Evolutionary conservation across 1,140 invertebrate genomes (phyloP).

Genomic region (Aphidius gifuensis): DNA sequence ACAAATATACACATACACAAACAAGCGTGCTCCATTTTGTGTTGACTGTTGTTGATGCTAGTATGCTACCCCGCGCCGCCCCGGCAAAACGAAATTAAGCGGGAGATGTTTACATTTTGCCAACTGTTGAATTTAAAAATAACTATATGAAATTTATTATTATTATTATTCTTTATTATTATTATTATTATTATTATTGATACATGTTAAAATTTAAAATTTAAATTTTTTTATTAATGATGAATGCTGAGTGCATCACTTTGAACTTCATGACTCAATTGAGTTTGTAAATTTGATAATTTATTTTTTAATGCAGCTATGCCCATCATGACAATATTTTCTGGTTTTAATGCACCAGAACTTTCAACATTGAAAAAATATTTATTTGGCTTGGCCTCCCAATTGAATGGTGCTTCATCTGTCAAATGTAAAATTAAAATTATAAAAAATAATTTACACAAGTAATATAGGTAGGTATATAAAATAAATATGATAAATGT

Average conservation of each 20-base stretch:
- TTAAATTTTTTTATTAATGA: constrained; percentile 35
- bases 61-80: too few species aligned
- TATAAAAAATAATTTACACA: constrained; percentile 18
- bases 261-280: constrained; percentile 83
- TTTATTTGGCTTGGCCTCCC: constrained; percentile 93
- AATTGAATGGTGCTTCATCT: constrained; percentile 90
- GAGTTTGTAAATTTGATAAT: constrained; percentile 90
- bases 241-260: constrained; percentile 76
- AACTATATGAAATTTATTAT: not conserved
- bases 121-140: constrained; percentile 12
- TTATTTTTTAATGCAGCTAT: constrained; percentile 93
- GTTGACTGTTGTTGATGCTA: too few species aligned
- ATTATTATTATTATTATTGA: not conserved
- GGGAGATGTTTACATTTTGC: constrained; percentile 25
- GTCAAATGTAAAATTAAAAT: constrained; percentile 37
- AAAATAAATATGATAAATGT: constrained; percentile 38
- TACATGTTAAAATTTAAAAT: not conserved
- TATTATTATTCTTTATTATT: not conserved
- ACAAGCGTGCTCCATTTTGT: too few species aligned
- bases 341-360: constrained; percentile 88
- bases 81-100: constrained; percentile 27
- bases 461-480: not conserved
- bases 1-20: too few species aligned
- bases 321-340: constrained; percentile 96
- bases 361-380: constrained; percentile 98